Base-by-base conservation (phyloP, 2,888 invertebrate species). In the Boloria selene region DNA sequence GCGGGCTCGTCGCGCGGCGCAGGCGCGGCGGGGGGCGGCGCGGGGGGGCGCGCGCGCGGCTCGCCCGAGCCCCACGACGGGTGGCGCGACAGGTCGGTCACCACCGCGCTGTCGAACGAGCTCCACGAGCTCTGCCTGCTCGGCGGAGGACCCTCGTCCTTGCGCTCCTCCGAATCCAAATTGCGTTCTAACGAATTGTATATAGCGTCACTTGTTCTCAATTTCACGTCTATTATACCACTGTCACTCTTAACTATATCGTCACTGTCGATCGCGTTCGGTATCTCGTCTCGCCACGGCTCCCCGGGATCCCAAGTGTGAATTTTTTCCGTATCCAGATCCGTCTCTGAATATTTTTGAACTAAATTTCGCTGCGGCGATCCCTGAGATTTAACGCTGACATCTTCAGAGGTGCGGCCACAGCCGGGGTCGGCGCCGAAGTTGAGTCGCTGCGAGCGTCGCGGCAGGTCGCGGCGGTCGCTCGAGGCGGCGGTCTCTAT, bases 31-130 rank as follows among this genome's bases (percentile, higher is more conserved):
- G 31, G 31, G 31, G 31, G 31, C 31, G 31, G 31, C 0, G 26
- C 26, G 13, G 78, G 71, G 49, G 79, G 78, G 17, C 74, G 73
- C 31, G 74, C 73, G 56, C 95, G 91, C 61, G 94, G 93, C 79
- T 96, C 96, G 60, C 94, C 94, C n/a, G 96, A 95, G 67, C 96
- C 96, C 96, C 97, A 96, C 50, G 96, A 96, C 72, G 96, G 95
- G 81, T 96, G 96, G 13, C 96, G 93, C 66, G 96, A 95, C 42
- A 95, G 94, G 74, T 95, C 95, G 69, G 95, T 89, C 55, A 94
- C 95, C 45, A 96, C 95, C 31, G 96, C 96, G 81, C 96, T 96
- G 84, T 96, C 96, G 81, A 95, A 95, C 44, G 95, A 95, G 79
- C 95, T 95, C 95, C 96, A 96, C 58, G 96, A 96, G 84, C 95